phyloP scores from a whole-genome alignment of 2,888 invertebrate species.

The Chromoteleia sp. region DNA sequence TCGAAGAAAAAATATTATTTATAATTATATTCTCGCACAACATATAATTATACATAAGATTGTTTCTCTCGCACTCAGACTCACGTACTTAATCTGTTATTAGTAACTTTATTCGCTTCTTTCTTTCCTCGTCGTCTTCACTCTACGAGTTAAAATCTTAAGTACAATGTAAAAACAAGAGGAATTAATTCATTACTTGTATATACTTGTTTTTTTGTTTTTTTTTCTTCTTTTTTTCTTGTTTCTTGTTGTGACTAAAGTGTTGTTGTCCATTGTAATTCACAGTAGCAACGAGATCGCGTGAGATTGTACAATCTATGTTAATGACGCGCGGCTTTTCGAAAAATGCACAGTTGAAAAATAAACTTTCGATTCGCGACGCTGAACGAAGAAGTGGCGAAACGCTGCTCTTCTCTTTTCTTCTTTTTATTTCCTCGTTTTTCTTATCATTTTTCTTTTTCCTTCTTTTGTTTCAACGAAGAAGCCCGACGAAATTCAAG shows the following conservation, averaged over 20 bases:
- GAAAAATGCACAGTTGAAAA: conserved; percentile 51
- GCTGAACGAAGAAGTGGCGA: conserved; percentile 5
- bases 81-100: conserved; percentile 70
- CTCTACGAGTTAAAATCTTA: conserved; percentile 49
- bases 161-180: conserved; percentile 6
- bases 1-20: conserved; percentile 65
- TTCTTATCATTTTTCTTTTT: neutral
- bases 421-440: neutral
- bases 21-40: conserved; percentile 58
- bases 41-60: conserved; percentile 66
- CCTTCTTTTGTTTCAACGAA: neutral
- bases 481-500: conserved; percentile 28
- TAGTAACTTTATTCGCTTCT: conserved; percentile 75
- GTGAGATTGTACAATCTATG: conserved; percentile 55
- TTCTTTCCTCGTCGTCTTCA: conserved; percentile 37
- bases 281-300: conserved; percentile 48
- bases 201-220: conserved; percentile 21
- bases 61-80: conserved; percentile 68
- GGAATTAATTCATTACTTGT: conserved; percentile 40
- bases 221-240: neutral
- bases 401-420: conserved; percentile 5
- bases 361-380: conserved; percentile 38
- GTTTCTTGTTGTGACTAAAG: conserved; percentile 44
- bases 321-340: conserved; percentile 43
- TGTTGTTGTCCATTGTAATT: conserved; percentile 38